A percentile compares a stretch with the other conserved stretches of the same genome.
phyloP scores from a whole-genome alignment of 2,113 vertebrate genomes.

The Sitta europaea region DNA sequence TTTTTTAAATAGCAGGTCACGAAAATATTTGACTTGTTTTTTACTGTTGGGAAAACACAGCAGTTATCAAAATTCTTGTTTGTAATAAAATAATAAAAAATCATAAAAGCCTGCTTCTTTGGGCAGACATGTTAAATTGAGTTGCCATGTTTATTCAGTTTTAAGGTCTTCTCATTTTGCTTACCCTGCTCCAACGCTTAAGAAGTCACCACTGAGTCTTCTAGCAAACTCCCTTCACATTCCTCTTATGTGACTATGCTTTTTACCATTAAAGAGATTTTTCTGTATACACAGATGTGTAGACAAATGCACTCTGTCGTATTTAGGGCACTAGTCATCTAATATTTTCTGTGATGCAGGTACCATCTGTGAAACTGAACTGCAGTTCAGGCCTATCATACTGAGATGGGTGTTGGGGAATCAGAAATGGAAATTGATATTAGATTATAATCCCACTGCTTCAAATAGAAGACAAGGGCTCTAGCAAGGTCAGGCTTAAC shows the following conservation, averaged over 20 bases:
- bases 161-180: background rate
- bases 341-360: conserved; percentile 6
- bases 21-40: background rate
- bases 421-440: background rate
- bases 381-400: background rate
- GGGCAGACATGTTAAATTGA: background rate
- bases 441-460: background rate
- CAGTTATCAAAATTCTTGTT: background rate
- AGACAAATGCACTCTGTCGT: background rate
- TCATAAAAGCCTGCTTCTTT: background rate
- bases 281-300: background rate
- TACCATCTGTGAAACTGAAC: conserved; percentile 39
- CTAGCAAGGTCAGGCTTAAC: background rate
- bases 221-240: background rate
- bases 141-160: background rate
- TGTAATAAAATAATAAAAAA: background rate
- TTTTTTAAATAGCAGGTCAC: background rate
- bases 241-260: background rate
- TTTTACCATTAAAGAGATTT: conserved; percentile 22
- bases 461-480: background rate
- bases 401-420: background rate
- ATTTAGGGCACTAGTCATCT: conserved; percentile 39
- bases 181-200: background rate
- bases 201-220: background rate
- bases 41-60: background rate